phyloP scores from a whole-genome alignment of 1,140 invertebrate species.

The Achroia grisella region DNA sequence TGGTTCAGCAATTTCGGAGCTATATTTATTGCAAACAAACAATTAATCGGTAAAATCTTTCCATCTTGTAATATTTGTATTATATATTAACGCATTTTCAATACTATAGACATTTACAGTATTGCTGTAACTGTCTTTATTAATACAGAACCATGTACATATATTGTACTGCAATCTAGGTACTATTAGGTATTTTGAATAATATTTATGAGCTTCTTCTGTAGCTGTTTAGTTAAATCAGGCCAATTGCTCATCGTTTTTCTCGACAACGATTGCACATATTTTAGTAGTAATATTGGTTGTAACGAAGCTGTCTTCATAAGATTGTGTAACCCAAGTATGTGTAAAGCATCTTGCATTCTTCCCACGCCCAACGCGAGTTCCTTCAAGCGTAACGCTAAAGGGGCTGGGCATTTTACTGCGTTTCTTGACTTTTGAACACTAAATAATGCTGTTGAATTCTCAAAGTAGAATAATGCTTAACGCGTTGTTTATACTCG shows the following conservation, averaged over 20 bases:
- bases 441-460: slow-evolving; percentile 14
- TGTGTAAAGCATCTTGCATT: slow-evolving; percentile 53
- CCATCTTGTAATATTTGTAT: too few species aligned
- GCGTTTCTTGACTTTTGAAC: slow-evolving; percentile 38
- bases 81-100: too few species aligned
- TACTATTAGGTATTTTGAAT: too few species aligned
- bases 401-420: slow-evolving; percentile 62
- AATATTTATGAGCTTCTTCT: not conserved
- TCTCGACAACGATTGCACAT: slow-evolving; percentile 9
- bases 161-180: too few species aligned
- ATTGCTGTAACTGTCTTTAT: too few species aligned
- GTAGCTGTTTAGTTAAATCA: slow-evolving; percentile 7
- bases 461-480: too few species aligned
- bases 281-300: slow-evolving; percentile 33
- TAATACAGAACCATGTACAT: too few species aligned
- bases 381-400: slow-evolving; percentile 50
- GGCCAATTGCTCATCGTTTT: slow-evolving; percentile 10
- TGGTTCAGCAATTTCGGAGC: too few species aligned
- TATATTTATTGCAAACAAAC: too few species aligned
- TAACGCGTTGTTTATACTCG: too few species aligned
- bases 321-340: slow-evolving; percentile 63
- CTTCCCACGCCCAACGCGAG: slow-evolving; percentile 58
- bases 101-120: too few species aligned
- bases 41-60: too few species aligned
- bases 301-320: slow-evolving; percentile 43